These are phyloP conservation scores for Diabrotica balteata DNA, from an alignment of 2,888 invertebrate species.

Conservation along the genomic window DNA sequence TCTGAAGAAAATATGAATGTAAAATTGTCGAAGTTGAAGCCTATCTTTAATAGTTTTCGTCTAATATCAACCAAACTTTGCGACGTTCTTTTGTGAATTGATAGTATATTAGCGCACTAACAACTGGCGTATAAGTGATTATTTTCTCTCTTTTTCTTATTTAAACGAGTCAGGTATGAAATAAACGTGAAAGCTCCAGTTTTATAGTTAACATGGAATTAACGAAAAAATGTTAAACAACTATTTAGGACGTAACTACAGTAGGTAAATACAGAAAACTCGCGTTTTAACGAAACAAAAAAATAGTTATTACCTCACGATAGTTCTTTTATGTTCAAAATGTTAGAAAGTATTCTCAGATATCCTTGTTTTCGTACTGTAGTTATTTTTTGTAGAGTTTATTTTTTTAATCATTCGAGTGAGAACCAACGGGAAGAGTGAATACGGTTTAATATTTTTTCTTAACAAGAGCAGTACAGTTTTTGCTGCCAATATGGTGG, in stretches of 20 bases:
- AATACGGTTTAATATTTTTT: no score
- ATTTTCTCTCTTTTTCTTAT: slow-evolving; percentile 25
- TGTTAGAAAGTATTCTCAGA: slow-evolving; percentile 20
- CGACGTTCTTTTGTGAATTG: slow-evolving; percentile 11
- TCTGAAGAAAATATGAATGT: no score
- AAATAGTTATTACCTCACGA: slow-evolving; percentile 26
- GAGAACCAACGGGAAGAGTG: neutral
- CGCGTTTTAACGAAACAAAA: slow-evolving; percentile 23
- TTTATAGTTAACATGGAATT: slow-evolving; percentile 21
- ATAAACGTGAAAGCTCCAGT: slow-evolving; percentile 13
- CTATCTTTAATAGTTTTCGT: no score
- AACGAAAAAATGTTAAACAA: slow-evolving; percentile 20
- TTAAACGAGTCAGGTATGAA: slow-evolving; percentile 20
- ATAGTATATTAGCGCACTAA: slow-evolving; percentile 13
- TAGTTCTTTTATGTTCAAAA: slow-evolving; percentile 25
- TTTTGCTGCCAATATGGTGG: no score
- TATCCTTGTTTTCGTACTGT: slow-evolving; percentile 15
- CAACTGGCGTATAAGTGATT: slow-evolving; percentile 25
- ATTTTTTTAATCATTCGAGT: slow-evolving; percentile 15
- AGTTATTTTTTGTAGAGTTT: slow-evolving; percentile 22
- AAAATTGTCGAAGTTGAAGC: no score
- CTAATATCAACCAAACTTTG: neutral
- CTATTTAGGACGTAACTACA: slow-evolving; percentile 22
- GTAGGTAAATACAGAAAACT: slow-evolving; percentile 17
- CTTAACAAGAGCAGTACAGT: no score